phyloP scores from a whole-genome alignment of 2,113 vertebrate genomes.

The Empidonax alnorum region DNA sequence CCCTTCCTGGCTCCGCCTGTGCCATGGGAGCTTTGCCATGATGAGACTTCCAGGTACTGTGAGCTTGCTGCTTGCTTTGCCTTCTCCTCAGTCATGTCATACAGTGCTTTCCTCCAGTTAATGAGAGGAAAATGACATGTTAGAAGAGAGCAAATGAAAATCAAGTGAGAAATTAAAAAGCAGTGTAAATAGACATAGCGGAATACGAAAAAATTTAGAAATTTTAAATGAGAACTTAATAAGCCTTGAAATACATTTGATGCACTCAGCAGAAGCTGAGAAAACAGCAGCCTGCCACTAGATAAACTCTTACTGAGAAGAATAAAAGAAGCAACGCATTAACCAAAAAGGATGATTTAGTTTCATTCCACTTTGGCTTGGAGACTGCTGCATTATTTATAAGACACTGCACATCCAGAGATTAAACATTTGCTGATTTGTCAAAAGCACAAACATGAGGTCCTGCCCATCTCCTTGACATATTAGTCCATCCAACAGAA shows the following conservation, averaged over 20 bases:
- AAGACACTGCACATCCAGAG: slow-evolving; percentile 81
- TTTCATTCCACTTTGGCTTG: slow-evolving; percentile 41
- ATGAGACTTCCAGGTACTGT: fast-evolving
- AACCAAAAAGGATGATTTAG: slow-evolving; percentile 28
- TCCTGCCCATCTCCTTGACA: slow-evolving; percentile 86
- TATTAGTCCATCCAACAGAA: slow-evolving; percentile 78
- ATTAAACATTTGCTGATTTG: slow-evolving; percentile 92
- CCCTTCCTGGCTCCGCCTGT: neutral
- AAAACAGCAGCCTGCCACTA: neutral
- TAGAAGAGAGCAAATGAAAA: neutral
- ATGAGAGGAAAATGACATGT: neutral
- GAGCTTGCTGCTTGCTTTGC: neutral
- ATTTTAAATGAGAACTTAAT: neutral
- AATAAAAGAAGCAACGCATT: neutral
- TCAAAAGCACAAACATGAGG: slow-evolving; percentile 86
- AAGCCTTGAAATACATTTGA: neutral
- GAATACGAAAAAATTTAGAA: neutral
- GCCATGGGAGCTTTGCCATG: neutral
- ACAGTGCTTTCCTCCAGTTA: neutral
- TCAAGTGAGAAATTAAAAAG: neutral
- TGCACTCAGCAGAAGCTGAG: neutral
- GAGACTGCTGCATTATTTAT: slow-evolving; percentile 86
- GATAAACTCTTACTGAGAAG: neutral
- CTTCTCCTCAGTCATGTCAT: neutral
- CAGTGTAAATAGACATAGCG: neutral